Evolutionary conservation across 1,140 invertebrate species (phyloP).

Genomic region (Catajapyx aquilonaris): DNA sequence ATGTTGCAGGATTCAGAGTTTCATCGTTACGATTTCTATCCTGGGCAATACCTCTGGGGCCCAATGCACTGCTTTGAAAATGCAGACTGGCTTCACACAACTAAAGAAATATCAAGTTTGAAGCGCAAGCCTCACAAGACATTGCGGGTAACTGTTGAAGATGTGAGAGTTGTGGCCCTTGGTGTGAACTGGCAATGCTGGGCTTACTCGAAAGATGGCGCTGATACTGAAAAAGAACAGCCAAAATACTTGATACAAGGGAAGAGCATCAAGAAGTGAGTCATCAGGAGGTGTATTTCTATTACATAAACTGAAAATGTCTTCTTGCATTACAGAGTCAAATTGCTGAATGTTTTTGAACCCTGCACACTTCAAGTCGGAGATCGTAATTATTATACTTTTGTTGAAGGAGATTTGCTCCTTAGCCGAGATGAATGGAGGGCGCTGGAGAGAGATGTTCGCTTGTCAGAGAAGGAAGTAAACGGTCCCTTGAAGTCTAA

Average conservation of each 20-base stretch:
- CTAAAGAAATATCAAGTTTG: slow-evolving; percentile 37
- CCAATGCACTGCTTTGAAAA: slow-evolving; percentile 42
- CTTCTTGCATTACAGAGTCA: slow-evolving; percentile 28
- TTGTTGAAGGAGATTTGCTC: slow-evolving; percentile 32
- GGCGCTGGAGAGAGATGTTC: slow-evolving; percentile 20
- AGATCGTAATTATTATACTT: slow-evolving; percentile 48
- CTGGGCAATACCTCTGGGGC: slow-evolving; percentile 51
- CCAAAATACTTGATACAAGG: slow-evolving; percentile 47
- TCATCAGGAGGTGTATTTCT: neutral
- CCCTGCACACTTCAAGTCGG: slow-evolving; percentile 75
- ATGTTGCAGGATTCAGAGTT: slow-evolving; percentile 33
- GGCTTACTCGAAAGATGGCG: slow-evolving; percentile 39
- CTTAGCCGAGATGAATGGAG: slow-evolving; percentile 33
- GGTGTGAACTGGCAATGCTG: slow-evolving; percentile 63
- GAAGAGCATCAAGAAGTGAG: slow-evolving; percentile 42
- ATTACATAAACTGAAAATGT: neutral
- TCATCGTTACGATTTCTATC: slow-evolving; percentile 42
- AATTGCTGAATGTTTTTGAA: slow-evolving; percentile 63
- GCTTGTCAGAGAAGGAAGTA: neutral
- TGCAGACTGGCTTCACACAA: slow-evolving; percentile 52
- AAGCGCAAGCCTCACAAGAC: slow-evolving; percentile 34
- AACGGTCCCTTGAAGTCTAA: slow-evolving; percentile 9
- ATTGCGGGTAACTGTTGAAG: slow-evolving; percentile 33
- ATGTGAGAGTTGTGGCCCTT: slow-evolving; percentile 35
- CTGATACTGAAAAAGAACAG: slow-evolving; percentile 33